phyloP scores from a whole-genome alignment of 2,797 vertebrate genomes.

The Darevskia mixta region DNA sequence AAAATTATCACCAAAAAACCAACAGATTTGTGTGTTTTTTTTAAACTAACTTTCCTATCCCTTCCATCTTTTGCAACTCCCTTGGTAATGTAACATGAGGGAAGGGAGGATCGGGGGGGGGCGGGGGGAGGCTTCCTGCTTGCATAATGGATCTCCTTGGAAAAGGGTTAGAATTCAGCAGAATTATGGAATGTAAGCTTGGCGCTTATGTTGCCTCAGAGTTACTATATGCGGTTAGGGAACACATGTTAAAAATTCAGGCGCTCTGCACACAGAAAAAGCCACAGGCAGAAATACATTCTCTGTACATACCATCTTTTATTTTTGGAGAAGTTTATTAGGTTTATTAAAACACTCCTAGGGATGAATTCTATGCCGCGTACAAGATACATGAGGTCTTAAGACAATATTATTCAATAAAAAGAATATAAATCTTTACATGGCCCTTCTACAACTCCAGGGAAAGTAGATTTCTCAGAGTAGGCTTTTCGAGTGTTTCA shows the following conservation, averaged over 20 bases:
- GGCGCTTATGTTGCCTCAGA: not conserved
- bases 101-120: not conserved
- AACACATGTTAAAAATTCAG: constrained; percentile 1
- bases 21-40: no score
- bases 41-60: not conserved
- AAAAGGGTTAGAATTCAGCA: not conserved
- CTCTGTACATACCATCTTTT: not conserved
- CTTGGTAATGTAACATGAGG: not conserved
- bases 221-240: not conserved
- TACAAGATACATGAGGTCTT: not conserved
- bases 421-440: not conserved
- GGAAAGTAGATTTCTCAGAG: not conserved
- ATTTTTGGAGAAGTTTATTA: not conserved
- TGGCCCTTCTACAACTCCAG: not conserved
- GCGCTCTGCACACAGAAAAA: not conserved
- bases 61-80: not conserved
- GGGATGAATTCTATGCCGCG: not conserved
- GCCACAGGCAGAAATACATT: not conserved
- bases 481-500: not conserved
- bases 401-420: not conserved
- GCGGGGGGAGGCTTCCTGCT: not conserved
- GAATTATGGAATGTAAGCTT: not conserved
- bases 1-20: no score
- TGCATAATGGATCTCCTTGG: not conserved
- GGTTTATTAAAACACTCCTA: not conserved